These are phyloP conservation scores for Crambe crambe DNA, from an alignment of 37 sponge, comb jelly and placozoan species.

Conservation along the genomic window DNA sequence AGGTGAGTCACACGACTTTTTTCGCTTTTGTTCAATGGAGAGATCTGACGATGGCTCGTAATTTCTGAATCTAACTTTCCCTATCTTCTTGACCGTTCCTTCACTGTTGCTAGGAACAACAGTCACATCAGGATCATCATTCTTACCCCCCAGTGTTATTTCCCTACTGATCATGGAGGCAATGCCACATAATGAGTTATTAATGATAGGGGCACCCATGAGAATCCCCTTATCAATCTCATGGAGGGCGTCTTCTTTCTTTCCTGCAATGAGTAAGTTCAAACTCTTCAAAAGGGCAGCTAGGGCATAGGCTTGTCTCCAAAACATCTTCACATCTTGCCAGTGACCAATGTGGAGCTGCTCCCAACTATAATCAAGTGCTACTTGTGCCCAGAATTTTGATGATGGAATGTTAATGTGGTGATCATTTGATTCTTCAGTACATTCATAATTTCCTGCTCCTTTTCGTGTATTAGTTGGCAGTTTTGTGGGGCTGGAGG, in stretches of 20 bases:
- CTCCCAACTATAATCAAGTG: constrained; percentile 84
- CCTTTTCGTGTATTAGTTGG: neutral
- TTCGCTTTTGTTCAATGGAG: neutral
- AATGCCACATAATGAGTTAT: constrained; percentile 39
- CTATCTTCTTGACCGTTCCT: neutral
- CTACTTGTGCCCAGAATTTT: constrained; percentile 23
- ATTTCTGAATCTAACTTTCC: constrained; percentile 38
- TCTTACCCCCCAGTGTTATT: neutral
- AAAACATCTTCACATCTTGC: constrained; percentile 80
- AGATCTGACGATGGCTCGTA: neutral
- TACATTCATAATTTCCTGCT: neutral
- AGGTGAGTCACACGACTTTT: neutral
- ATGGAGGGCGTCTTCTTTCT: constrained; percentile 43
- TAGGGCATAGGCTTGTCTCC: constrained; percentile 72
- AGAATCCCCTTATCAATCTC: constrained; percentile 83
- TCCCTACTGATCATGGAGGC: constrained; percentile 7
- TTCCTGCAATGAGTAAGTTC: neutral
- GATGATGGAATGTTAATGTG: neutral
- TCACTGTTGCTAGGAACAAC: neutral
- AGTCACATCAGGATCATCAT: neutral
- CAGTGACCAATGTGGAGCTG: constrained; percentile 87
- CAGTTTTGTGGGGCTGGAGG: neutral
- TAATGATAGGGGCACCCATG: constrained; percentile 88
- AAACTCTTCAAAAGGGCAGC: constrained; percentile 61
- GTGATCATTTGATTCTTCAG: neutral